These are phyloP conservation scores for Aphaenogaster rudis DNA, from an alignment of 1,140 invertebrate genomes.

Conservation along the genomic window DNA sequence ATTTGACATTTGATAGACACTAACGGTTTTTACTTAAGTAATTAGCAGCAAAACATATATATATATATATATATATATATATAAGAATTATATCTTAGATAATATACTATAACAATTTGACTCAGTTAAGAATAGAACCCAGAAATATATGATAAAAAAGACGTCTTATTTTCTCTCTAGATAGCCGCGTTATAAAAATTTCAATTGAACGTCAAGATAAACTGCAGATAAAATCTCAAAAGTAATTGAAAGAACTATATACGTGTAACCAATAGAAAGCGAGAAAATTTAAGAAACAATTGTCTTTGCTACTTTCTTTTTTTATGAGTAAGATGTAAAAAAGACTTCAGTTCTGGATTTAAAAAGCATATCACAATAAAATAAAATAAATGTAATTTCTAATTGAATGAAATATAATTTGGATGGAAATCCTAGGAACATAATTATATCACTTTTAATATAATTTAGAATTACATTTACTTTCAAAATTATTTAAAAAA, in stretches of 20 bases:
- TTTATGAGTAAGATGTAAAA: background rate
- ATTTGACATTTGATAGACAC: background rate
- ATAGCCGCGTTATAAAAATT: background rate
- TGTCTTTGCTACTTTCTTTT: background rate
- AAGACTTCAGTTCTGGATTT: background rate
- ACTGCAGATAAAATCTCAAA: background rate
- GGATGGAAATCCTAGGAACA: background rate
- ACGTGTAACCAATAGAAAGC: slow-evolving; percentile 7
- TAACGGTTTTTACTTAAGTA: background rate
- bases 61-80: no score
- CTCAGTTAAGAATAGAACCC: background rate
- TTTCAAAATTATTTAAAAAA: background rate
- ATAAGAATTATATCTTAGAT: background rate
- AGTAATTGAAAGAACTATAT: background rate
- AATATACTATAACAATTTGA: background rate
- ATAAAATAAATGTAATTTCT: slow-evolving; percentile 8
- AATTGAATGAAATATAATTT: background rate
- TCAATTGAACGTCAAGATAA: slow-evolving; percentile 9
- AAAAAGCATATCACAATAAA: background rate
- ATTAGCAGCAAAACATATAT: background rate
- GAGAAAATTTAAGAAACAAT: slow-evolving; percentile 20
- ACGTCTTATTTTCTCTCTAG: background rate
- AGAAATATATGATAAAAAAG: background rate
- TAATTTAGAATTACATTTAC: background rate
- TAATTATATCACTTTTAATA: background rate